Base-by-base conservation (phyloP, 2,888 invertebrate species). In the Megastigmus dorsalis region DNA sequence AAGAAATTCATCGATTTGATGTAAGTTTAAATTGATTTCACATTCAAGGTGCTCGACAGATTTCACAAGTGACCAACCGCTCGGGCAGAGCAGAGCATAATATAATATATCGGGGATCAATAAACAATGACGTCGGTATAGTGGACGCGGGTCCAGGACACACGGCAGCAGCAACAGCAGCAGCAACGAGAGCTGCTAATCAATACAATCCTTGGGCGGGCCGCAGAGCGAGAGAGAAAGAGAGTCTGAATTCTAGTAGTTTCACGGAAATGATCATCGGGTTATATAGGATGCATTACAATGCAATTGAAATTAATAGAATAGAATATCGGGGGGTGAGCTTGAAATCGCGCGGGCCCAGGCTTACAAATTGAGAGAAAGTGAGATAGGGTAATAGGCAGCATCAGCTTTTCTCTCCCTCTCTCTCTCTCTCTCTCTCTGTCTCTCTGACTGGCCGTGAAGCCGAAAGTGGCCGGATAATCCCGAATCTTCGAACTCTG, bases 231-330 rank as follows among this genome's bases (percentile, higher is more conserved):
- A 43, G 20, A 33, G 6, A n/a, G n/a, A n/a, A n/a, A n/a, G n/a
- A n/a, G n/a, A n/a, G n/a, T n/a, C n/a, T n/a, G n/a, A n/a, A n/a
- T n/a, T n/a, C n/a, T n/a, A n/a, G n/a, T n/a, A n/a, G n/a, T n/a
- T 41, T 57, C 20, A 41, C 68, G 68, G 74, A 63, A 68, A 28
- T 69, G 41, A 45, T 52, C 43, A 36, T 52, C 45, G 18, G 55
- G 15, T n/a, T n/a, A n/a, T n/a, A n/a, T n/a, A n/a, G 26, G 43
- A 60, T 68, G 69, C n/a, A 63, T 70, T 33, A n/a, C 55, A 70
- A 73, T 62, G 72, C 55, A 66, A 66, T 59, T 66, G 67, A 71
- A 75, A 71, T 71, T 71, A 71, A 55, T 43, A 66, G 60, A 69
- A 69, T 69, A 69, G 69, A 60, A 69, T 65, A 63, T 55, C 45